A percentile compares a stretch with the other conserved stretches of the same genome.
phyloP scores from a whole-genome alignment of 2,113 vertebrate species.

The Anhinga anhinga region DNA sequence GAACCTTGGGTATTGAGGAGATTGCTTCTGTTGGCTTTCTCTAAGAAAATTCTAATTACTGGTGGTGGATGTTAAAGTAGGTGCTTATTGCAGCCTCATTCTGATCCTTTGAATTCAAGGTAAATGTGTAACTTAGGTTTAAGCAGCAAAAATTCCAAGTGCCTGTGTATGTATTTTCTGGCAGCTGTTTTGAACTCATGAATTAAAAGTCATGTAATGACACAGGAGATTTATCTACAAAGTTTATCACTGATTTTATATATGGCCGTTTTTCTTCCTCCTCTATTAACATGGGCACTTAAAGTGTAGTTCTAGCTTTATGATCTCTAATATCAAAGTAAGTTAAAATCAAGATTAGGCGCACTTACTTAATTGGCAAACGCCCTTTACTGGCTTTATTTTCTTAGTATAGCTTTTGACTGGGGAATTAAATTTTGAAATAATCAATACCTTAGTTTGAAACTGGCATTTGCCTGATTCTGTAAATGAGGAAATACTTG shows the following conservation, averaged over 20 bases:
- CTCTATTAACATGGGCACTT: background rate
- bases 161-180: background rate
- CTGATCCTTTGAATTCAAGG: background rate
- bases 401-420: background rate
- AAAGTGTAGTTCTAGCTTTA: background rate
- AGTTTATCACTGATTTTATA: background rate
- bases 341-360: constrained; percentile 16
- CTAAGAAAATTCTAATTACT: background rate
- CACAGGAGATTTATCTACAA: background rate
- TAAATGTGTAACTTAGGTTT: background rate
- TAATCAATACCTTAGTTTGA: constrained; percentile 6
- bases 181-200: background rate
- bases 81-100: background rate
- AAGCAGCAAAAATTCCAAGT: background rate
- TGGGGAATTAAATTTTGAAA: background rate
- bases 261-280: background rate
- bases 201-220: background rate
- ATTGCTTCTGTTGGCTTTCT: background rate
- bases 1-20: background rate
- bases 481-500: background rate
- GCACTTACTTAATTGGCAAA: background rate
- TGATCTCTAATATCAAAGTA: background rate
- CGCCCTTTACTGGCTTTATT: background rate
- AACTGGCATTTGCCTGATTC: background rate
- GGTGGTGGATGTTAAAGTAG: background rate